phyloP scores from a whole-genome alignment of 1,140 invertebrate genomes.

The Vanessa atalanta region DNA sequence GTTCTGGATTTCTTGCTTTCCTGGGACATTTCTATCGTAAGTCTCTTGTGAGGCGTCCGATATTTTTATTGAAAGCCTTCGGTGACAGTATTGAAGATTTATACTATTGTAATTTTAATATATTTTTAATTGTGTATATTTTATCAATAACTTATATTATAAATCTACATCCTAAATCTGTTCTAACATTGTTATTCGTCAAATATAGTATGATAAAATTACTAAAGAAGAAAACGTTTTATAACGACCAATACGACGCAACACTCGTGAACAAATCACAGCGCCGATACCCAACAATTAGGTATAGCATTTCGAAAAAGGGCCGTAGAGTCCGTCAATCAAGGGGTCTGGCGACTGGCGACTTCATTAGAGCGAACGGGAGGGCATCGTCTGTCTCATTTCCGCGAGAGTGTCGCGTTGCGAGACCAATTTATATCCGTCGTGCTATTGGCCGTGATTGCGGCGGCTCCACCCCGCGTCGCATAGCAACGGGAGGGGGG shows the following conservation, averaged over 20 bases:
- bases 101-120: too few relatives aligned
- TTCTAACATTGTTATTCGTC: background rate
- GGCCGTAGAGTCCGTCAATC: constrained; percentile 69
- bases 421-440: constrained; percentile 82
- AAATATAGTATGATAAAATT: constrained; percentile 7
- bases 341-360: constrained; percentile 61
- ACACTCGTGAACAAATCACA: constrained; percentile 66
- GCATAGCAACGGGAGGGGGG: constrained; percentile 81
- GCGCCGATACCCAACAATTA: constrained; percentile 67
- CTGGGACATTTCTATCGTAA: background rate
- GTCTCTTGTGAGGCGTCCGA: background rate
- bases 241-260: constrained; percentile 26
- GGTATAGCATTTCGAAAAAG: constrained; percentile 68
- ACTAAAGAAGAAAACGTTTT: constrained; percentile 8
- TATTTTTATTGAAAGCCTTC: constrained; percentile 2
- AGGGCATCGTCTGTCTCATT: constrained; percentile 57
- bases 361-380: constrained; percentile 74
- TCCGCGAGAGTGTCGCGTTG: constrained; percentile 66
- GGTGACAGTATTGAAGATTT: too few relatives aligned
- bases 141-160: too few relatives aligned
- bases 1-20: constrained; percentile 41
- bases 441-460: constrained; percentile 82
- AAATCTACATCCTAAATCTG: too few relatives aligned
- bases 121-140: too few relatives aligned
- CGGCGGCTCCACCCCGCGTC: constrained; percentile 81